Evolutionary conservation across 2,113 vertebrate species (phyloP).

Genomic region (Centrocercus urophasianus): DNA sequence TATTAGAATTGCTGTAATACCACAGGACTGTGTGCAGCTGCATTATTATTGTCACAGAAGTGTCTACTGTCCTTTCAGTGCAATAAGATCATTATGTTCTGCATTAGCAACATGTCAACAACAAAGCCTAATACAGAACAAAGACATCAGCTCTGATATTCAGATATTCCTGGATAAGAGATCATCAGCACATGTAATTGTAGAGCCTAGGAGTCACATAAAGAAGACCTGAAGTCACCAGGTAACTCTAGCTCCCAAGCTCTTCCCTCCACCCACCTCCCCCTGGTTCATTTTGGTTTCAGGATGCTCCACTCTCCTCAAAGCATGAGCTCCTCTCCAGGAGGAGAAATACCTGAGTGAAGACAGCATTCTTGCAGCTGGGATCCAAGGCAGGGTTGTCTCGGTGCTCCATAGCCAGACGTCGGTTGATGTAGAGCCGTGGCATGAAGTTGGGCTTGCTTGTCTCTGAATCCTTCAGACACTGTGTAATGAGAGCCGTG

Average conservation of each 20-base stretch:
- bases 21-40: not conserved
- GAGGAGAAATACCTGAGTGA: constrained; percentile 86
- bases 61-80: not conserved
- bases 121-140: not conserved
- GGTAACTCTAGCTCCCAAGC: not conserved
- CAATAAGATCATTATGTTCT: not conserved
- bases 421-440: constrained; percentile 96
- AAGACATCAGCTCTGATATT: not conserved
- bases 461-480: constrained; percentile 95
- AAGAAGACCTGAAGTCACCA: not conserved
- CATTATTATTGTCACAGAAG: not conserved
- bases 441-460: constrained; percentile 97
- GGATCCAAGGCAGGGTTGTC: constrained; percentile 92
- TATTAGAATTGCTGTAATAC: not conserved
- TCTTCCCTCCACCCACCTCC: not conserved
- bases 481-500: constrained; percentile 91
- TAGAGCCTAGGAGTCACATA: not conserved
- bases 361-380: constrained; percentile 91
- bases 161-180: not conserved
- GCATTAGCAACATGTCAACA: not conserved
- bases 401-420: constrained; percentile 96
- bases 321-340: not conserved
- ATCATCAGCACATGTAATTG: not conserved
- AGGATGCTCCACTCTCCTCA: not conserved
- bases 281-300: not conserved